phyloP scores from a whole-genome alignment of 1,140 invertebrate species.

The Pogonognathellus flavescens region DNA sequence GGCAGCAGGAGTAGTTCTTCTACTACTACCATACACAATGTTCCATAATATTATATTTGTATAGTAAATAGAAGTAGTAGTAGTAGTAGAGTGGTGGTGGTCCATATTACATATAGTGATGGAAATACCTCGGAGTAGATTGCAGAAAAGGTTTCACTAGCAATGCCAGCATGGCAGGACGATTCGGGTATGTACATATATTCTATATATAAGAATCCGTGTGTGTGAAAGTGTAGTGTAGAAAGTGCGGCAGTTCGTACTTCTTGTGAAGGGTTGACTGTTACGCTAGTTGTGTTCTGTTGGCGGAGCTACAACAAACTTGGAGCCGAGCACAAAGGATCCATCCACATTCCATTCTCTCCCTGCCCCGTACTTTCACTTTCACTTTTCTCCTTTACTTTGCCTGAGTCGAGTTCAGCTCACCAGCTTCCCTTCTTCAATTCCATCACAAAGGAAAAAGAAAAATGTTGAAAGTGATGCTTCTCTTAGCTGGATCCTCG shows the following conservation, averaged over 20 bases:
- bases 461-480: conserved; percentile 35
- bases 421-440: conserved; percentile 18
- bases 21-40: neutral
- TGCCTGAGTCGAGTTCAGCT: conserved; percentile 11
- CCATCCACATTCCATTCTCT: conserved; percentile 41
- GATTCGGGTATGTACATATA: no score
- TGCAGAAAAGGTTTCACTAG: no score
- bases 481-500: conserved; percentile 12
- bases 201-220: no score
- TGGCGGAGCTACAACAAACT: neutral
- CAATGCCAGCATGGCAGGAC: no score
- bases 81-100: neutral
- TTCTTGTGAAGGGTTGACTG: conserved; percentile 20
- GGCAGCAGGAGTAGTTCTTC: neutral
- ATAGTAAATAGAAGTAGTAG: neutral
- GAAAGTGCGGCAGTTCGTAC: neutral
- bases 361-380: neutral
- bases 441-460: conserved; percentile 35
- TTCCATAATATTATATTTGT: neutral
- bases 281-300: conserved; percentile 16
- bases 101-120: no score
- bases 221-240: neutral
- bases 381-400: conserved; percentile 23
- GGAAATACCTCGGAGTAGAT: no score
- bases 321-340: conserved; percentile 26